These are phyloP conservation scores for Chloebia gouldiae DNA, from an alignment of 2,113 vertebrate species.

Conservation along the genomic window DNA sequence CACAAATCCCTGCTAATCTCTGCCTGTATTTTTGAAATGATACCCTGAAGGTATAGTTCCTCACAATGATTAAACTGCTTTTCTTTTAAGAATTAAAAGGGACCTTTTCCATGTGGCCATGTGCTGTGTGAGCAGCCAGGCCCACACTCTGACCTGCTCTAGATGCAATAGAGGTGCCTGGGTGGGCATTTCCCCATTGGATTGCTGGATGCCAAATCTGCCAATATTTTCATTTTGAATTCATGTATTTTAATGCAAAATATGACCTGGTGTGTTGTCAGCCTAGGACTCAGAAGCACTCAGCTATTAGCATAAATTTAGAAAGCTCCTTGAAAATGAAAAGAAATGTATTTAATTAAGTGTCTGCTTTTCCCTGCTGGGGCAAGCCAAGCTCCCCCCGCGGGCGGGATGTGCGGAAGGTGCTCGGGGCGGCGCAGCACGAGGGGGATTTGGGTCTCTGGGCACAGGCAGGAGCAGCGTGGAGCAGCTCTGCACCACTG, in stretches of 20 bases:
- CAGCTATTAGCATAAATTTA: neutral
- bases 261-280: neutral
- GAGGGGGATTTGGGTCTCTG: accelerated
- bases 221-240: neutral
- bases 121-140: conserved; percentile 1
- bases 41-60: conserved; percentile 53
- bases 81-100: conserved; percentile 48
- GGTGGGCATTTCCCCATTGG: neutral
- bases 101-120: neutral
- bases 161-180: neutral
- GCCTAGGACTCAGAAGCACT: neutral
- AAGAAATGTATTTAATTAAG: neutral
- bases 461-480: neutral
- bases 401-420: accelerated
- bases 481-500: accelerated
- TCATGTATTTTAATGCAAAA: neutral
- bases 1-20: conserved; percentile 70
- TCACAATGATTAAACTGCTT: conserved; percentile 63
- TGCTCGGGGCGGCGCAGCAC: accelerated
- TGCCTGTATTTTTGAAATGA: conserved; percentile 45
- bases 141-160: neutral
- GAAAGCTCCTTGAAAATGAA: neutral
- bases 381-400: neutral
- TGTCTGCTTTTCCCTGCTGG: neutral
- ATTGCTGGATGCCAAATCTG: neutral